Conservation (phyloP, 2,888 invertebrate genomes). For the Neria commutata region DNA sequence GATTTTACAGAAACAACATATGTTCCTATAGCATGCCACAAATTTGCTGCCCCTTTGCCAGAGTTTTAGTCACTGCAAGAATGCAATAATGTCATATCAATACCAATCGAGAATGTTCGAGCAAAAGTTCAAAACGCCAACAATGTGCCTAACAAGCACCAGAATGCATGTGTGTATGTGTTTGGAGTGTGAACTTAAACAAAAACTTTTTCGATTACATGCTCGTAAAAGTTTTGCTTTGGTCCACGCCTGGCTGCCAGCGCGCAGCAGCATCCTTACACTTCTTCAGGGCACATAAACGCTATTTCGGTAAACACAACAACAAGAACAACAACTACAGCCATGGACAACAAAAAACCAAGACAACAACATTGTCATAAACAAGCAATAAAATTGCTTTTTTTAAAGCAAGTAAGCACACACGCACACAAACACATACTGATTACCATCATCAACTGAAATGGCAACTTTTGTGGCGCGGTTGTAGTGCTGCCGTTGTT, state of each 20-base stretch:
- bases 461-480: conserved; percentile 16
- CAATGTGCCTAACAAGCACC: background rate
- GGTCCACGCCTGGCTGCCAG: background rate
- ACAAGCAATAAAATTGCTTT: conserved; percentile 45
- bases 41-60: too few species aligned
- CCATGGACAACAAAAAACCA: background rate
- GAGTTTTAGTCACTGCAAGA: too few species aligned
- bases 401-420: conserved; percentile 28
- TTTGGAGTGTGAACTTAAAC: conserved; percentile 37
- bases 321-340: background rate
- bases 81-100: background rate
- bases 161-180: background rate
- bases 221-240: conserved; percentile 49
- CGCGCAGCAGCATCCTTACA: too few species aligned
- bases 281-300: conserved; percentile 1
- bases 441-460: conserved; percentile 35
- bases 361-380: conserved; percentile 42
- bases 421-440: background rate
- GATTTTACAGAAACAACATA: too few species aligned
- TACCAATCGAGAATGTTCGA: background rate
- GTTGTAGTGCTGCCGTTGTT: conserved; percentile 13
- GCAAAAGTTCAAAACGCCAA: background rate
- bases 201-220: conserved; percentile 52
- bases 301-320: background rate
- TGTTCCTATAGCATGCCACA: too few species aligned